Evolutionary conservation across 2,113 vertebrate genomes (phyloP).

Genomic region (Caranx ignobilis): DNA sequence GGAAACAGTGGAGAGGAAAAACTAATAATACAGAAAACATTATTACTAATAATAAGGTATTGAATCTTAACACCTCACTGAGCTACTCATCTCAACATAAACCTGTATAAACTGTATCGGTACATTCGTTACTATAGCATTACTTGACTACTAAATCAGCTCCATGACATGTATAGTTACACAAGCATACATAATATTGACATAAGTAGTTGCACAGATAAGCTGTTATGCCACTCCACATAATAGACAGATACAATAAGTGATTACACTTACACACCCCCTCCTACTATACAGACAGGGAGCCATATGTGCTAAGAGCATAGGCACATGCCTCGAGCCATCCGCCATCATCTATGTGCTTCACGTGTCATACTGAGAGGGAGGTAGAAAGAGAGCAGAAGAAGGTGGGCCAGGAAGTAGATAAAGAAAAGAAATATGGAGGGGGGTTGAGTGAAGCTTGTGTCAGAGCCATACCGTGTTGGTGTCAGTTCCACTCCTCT

Average conservation of each 20-base stretch:
- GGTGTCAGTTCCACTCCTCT: conserved; percentile 76
- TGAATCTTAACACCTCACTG: background rate
- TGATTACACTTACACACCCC: conserved; percentile 25
- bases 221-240: conserved; percentile 9
- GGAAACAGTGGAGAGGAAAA: no score
- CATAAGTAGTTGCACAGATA: conserved; percentile 19
- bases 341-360: conserved; percentile 43
- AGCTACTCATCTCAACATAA: background rate
- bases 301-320: conserved; percentile 47
- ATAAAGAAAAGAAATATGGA: conserved; percentile 36
- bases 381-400: background rate
- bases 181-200: conserved; percentile 24
- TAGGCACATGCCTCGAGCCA: conserved; percentile 32
- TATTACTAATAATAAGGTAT: background rate
- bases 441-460: conserved; percentile 64
- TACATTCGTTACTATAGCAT: background rate
- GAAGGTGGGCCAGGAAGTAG: conserved; percentile 17
- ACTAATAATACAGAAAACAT: no score
- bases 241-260: conserved; percentile 41
- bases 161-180: background rate
- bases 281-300: conserved; percentile 22
- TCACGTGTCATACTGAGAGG: conserved; percentile 48
- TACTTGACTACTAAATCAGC: background rate
- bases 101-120: no score
- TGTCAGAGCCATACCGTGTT: conserved; percentile 66